Conservation (phyloP, 1,140 invertebrate genomes). For the Drosophila asahinai region DNA sequence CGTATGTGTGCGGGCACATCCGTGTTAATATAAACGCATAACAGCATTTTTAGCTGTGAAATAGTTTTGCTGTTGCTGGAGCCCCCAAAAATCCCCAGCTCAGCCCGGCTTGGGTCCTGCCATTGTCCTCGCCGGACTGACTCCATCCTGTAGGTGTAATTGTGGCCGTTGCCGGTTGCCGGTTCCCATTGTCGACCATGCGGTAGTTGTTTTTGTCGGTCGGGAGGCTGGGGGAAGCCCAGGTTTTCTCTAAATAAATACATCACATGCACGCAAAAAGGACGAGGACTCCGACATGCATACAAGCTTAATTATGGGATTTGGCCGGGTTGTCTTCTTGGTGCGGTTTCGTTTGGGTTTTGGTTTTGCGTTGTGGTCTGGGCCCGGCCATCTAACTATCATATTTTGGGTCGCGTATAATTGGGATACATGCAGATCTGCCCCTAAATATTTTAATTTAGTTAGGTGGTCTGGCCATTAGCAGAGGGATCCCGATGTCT, state of each 20-base stretch:
- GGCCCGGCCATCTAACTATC: conserved; percentile 40
- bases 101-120: conserved; percentile 2
- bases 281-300: conserved; percentile 27
- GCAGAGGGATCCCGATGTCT: conserved; percentile 7
- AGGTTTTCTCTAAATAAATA: conserved; percentile 74
- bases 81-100: conserved; percentile 10
- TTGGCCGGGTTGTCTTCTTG: conserved; percentile 40
- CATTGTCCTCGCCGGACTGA: conserved; percentile 19
- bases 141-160: conserved; percentile 54
- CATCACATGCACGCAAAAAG: conserved; percentile 63
- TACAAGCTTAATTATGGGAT: conserved; percentile 69
- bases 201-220: conserved; percentile 34
- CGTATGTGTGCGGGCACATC: conserved; percentile 42
- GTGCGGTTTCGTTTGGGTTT: conserved; percentile 25
- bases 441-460: conserved; percentile 47
- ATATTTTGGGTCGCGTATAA: conserved; percentile 67
- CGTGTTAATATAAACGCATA: conserved; percentile 81
- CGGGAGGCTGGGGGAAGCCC: conserved; percentile 6
- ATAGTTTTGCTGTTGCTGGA: conserved; percentile 63
- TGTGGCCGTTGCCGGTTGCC: conserved; percentile 61
- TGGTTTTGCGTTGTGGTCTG: conserved; percentile 13
- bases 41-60: conserved; percentile 77
- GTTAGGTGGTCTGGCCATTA: conserved; percentile 19
- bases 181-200: conserved; percentile 57
- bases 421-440: conserved; percentile 63